Conservation (phyloP, 2,113 vertebrate genomes). For the Corythoichthys intestinalis region DNA sequence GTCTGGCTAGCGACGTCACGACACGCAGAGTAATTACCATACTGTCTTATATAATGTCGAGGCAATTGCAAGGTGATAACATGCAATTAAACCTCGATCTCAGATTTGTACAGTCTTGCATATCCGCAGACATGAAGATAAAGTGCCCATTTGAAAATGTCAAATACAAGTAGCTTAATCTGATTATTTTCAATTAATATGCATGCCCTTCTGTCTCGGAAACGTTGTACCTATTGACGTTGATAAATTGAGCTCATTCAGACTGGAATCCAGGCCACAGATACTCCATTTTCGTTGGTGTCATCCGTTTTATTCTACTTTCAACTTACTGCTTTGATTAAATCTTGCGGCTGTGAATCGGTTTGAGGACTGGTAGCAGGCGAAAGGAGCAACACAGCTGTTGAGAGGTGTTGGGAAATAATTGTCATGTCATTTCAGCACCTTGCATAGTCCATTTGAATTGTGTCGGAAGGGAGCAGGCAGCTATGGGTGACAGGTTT, state of each 20-base stretch:
- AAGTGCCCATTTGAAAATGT: slow-evolving; percentile 94
- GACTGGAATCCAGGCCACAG: slow-evolving; percentile 83
- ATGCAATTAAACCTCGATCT: slow-evolving; percentile 98
- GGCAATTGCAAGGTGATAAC: slow-evolving; percentile 99
- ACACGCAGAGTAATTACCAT: slow-evolving; percentile 98
- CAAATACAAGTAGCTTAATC: slow-evolving; percentile 94
- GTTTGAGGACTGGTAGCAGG: slow-evolving; percentile 76
- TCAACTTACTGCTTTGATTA: slow-evolving; percentile 31
- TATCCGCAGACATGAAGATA: slow-evolving; percentile 86
- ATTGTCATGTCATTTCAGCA: slow-evolving; percentile 85
- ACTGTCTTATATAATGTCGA: slow-evolving; percentile 99
- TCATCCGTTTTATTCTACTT: slow-evolving; percentile 70
- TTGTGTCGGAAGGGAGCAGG: slow-evolving; percentile 84
- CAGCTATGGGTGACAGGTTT: slow-evolving; percentile 85
- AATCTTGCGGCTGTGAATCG: slow-evolving; percentile 69
- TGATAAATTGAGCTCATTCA: slow-evolving; percentile 96
- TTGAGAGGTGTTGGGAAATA: slow-evolving; percentile 83
- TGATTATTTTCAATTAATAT: slow-evolving; percentile 99
- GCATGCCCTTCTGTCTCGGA: slow-evolving; percentile 85
- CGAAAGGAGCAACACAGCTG: slow-evolving; percentile 78
- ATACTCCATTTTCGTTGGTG: slow-evolving; percentile 86
- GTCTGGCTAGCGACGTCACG: slow-evolving; percentile 98
- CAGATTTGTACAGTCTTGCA: slow-evolving; percentile 81
- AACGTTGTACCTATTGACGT: slow-evolving; percentile 87
- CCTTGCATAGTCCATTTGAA: slow-evolving; percentile 78